These are phyloP conservation scores for Ceratitis capitata DNA, from an alignment of 1,140 invertebrate genomes.

Conservation along the genomic window DNA sequence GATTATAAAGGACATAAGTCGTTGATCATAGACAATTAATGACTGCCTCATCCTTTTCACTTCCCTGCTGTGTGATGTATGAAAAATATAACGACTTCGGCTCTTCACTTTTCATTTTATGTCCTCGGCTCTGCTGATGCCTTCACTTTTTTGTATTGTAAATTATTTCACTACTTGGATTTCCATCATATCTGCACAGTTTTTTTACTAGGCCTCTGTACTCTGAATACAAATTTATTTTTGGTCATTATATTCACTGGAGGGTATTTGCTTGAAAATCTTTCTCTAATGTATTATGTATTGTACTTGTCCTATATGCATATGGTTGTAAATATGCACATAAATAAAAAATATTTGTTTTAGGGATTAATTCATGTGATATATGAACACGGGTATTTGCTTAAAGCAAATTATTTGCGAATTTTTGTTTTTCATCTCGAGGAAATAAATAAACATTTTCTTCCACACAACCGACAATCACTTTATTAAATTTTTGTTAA, in stretches of 20 bases:
- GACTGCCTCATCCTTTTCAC: conserved; percentile 6
- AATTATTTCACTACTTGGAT: not conserved
- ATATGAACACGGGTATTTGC: too few relatives aligned
- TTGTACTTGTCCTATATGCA: too few relatives aligned
- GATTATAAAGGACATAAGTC: conserved; percentile 15
- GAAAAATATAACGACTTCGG: not conserved
- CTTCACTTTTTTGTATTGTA: not conserved
- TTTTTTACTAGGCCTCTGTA: not conserved
- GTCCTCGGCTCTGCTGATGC: not conserved
- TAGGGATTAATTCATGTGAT: too few relatives aligned
- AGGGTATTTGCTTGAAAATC: not conserved
- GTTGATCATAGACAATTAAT: not conserved
- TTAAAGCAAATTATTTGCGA: too few relatives aligned
- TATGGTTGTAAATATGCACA: too few relatives aligned
- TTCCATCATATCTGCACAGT: not conserved
- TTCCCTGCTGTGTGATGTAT: not conserved
- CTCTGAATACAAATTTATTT: not conserved
- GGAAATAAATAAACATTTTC: too few relatives aligned
- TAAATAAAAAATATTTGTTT: too few relatives aligned
- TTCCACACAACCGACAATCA: too few relatives aligned
- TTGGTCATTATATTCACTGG: not conserved
- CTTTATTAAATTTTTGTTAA: too few relatives aligned
- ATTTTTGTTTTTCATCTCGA: too few relatives aligned
- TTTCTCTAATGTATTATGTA: not conserved
- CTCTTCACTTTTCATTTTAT: not conserved